Evolutionary conservation across 2,797 vertebrate species (phyloP), one percentile per base, ranked within the genome.

Genomic region (Xiphophorus birchmanni): DNA sequence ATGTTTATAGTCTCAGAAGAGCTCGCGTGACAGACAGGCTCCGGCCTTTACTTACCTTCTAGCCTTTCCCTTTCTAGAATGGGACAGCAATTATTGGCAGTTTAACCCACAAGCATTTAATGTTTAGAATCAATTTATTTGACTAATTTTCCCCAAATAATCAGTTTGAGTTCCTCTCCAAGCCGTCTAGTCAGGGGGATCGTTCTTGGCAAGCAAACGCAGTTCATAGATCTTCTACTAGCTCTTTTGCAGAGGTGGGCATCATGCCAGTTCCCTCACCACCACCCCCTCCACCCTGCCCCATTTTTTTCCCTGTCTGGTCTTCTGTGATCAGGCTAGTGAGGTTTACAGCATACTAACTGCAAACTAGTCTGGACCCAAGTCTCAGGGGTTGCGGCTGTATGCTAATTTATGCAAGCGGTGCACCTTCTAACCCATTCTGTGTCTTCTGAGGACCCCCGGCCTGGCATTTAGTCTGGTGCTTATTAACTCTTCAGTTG

Each of bases 381-480:
- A 93, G 87, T 90, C 93, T 92, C 90, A 81, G 86, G 89, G 88
- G 88, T 92, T 84, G 90, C 88, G 91, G 84, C 93, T 90, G 76
- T 87, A 91, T 93, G 92, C 88, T 94, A 94, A 95, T 95, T 95
- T 95, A 95, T 94, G 94, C 93, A 91, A 92, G 87, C 79, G 48
- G 84, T 84, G 84, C 81, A 88, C 80, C 90, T 91, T 78, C 80
- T 82, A 82, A 82, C 79, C 84, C 80, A 44, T 76, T 82, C 82
- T 89, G 52, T 82, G 83, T 88, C 87, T 84, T 83, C 81, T 67
- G 84, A 83, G 85, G 86, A 83, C 88, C 88, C 88, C 75, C 77
- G 88, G 86, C 89, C 91, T 93, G 92, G 89, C 90, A 83, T 87
- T 91, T 82, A 89, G 92, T 93, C 91, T 92, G 87, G 89, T 88